Evolutionary conservation across 2,797 vertebrate species (phyloP), one percentile per base, ranked within the genome.

Genomic region (Muscicapa striata): DNA sequence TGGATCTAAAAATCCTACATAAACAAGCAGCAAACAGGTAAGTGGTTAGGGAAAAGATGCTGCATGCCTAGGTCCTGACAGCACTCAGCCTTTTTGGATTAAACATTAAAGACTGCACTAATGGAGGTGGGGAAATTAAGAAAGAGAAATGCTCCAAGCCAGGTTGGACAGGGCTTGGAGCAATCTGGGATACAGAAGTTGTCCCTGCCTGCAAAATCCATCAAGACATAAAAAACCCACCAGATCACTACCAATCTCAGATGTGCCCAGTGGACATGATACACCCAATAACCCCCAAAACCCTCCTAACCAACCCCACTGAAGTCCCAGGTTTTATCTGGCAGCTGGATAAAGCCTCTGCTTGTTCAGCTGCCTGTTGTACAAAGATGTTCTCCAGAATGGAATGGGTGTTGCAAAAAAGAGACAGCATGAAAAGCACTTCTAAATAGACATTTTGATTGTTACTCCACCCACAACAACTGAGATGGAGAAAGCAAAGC

Each of bases 301-400:
- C 46, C 38, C n/a, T 77, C 6, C 13, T 11, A 43, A 62, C 3
- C 45, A 43, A 36, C 2, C n/a, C 32, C 57, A 1, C 0, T 32
- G 15, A 48, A 48, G 13, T 48, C 34, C 40, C 73, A 51, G 62
- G 4, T 23, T 68, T 78, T 59, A 34, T 32, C 0, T 27, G 62
- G 36, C 45, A 72, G 67, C 23, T n/a, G 15, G 13, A 32, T 9
- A 22, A 57, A 89, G 40, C 40, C 19, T 2, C 67, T 69, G 68
- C 59, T 72, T 13, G 40, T 51, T 77, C 6, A 1, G 68, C 52
- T 29, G 19, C 40, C 9, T 0, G 0, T 3, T 36, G 23, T 7
- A n/a, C 43, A 18, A 4, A 52, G 20, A 15, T 21, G 17, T 41
- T 23, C 58, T 29, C 21, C 12, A 45, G 66, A 49, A 73, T 3